Conservation (phyloP, 2,888 invertebrate genomes). For the Microctonus brassicae region DNA sequence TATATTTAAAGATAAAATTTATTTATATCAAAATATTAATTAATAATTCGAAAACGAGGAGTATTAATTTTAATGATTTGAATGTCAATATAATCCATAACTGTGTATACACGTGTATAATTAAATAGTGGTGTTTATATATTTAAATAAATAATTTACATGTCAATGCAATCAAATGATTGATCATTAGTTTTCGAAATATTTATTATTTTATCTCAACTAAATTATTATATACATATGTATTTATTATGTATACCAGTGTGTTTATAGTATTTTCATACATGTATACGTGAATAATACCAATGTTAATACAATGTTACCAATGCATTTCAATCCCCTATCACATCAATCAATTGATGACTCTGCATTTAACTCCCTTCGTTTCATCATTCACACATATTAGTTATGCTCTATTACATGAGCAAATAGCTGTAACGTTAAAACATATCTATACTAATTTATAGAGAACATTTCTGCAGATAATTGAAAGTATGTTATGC, state of each 20-base stretch:
- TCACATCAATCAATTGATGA: conserved; percentile 57
- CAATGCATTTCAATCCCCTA: conserved; percentile 39
- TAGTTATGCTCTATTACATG: conserved; percentile 57
- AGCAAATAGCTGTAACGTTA: conserved; percentile 52
- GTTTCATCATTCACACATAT: not conserved
- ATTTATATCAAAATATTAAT: too few species aligned
- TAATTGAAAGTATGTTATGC: conserved; percentile 37
- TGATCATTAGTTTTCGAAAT: too few species aligned
- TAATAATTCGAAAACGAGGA: not conserved
- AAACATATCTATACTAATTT: not conserved
- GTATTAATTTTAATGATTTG: too few species aligned
- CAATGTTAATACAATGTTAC: conserved; percentile 31
- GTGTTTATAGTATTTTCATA: not conserved
- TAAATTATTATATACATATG: too few species aligned
- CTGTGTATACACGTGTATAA: not conserved
- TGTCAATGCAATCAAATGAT: too few species aligned
- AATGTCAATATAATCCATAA: not conserved
- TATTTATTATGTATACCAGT: conserved; percentile 31
- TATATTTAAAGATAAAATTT: too few species aligned
- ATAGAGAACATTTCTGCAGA: conserved; percentile 37
- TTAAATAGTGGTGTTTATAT: not conserved
- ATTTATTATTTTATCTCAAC: too few species aligned
- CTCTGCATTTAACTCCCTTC: conserved; percentile 38
- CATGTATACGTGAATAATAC: conserved; percentile 2
- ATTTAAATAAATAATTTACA: not conserved